Evolutionary conservation across 2,113 vertebrate species (phyloP).

Genomic region (Heterotilapia buettikoferi): DNA sequence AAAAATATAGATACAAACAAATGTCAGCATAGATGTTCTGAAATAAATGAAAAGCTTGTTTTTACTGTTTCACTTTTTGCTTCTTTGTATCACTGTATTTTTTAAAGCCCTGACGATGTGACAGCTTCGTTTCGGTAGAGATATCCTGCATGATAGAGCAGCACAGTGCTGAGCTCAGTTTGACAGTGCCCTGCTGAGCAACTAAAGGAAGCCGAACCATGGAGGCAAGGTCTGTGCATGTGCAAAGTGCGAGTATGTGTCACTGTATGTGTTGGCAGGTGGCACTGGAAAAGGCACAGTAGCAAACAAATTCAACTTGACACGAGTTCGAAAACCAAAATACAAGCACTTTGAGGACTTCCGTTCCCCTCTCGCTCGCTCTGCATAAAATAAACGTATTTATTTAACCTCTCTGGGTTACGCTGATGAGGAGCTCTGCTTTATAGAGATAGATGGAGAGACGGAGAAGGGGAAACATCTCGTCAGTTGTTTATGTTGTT

Average conservation of each 20-base stretch:
- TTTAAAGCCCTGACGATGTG: conserved; percentile 14
- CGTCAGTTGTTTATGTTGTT: conserved; percentile 62
- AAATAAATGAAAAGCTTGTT: conserved; percentile 10
- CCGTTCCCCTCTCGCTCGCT: not conserved
- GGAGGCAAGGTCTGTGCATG: not conserved
- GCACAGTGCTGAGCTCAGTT: not conserved
- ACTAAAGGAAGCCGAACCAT: not conserved
- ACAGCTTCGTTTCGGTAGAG: conserved; percentile 35
- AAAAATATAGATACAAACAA: not conserved
- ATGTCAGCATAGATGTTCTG: not conserved
- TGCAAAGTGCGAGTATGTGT: not conserved
- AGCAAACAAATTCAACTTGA: conserved; percentile 36
- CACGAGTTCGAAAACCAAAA: conserved; percentile 24
- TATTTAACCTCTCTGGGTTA: conserved; percentile 51
- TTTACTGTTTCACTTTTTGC: conserved; percentile 24
- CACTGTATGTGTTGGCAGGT: not conserved
- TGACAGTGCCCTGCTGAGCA: conserved; percentile 30
- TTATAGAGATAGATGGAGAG: conserved; percentile 20
- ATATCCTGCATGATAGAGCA: conserved; percentile 26
- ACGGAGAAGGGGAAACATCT: not conserved
- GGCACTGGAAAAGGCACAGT: not conserved
- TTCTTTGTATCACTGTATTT: not conserved
- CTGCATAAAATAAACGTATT: conserved; percentile 55
- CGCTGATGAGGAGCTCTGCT: conserved; percentile 45
- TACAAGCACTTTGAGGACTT: not conserved